Evolutionary conservation across 2,888 invertebrate species (phyloP).

Genomic region (Tetragonisca angustula): DNA sequence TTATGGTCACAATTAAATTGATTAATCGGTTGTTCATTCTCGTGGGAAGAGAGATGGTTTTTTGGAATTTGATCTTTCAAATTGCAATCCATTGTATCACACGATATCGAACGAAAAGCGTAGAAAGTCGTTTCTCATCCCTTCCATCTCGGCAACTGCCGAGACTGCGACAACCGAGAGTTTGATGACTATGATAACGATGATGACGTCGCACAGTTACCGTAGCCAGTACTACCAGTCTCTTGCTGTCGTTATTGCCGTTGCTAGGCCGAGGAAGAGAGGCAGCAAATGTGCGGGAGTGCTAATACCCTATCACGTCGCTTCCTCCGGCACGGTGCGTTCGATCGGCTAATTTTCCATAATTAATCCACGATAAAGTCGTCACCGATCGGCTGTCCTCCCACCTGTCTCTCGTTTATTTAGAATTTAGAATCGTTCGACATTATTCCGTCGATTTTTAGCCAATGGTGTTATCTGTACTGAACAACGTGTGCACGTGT

Average conservation of each 20-base stretch:
- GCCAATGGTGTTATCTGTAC: not conserved
- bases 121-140: constrained; percentile 13
- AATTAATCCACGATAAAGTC: constrained; percentile 75
- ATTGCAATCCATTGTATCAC: no score
- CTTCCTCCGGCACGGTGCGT: constrained; percentile 72
- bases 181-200: constrained; percentile 58
- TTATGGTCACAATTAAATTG: no score
- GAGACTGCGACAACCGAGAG: constrained; percentile 16
- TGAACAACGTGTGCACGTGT: not conserved
- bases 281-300: constrained; percentile 61
- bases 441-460: not conserved
- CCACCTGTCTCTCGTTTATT: constrained; percentile 26
- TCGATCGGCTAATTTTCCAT: constrained; percentile 76
- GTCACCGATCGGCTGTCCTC: constrained; percentile 39
- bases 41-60: no score
- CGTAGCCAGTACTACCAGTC: constrained; percentile 26
- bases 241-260: constrained; percentile 41
- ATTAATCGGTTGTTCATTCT: no score
- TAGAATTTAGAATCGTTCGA: constrained; percentile 10
- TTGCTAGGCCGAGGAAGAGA: constrained; percentile 47
- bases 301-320: constrained; percentile 79
- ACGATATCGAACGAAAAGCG: not conserved
- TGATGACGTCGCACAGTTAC: constrained; percentile 53
- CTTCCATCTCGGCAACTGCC: not conserved
- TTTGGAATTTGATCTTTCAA: no score